These are phyloP conservation scores for Ficedula albicollis DNA, from an alignment of 2,797 vertebrate species.

Conservation along the genomic window DNA sequence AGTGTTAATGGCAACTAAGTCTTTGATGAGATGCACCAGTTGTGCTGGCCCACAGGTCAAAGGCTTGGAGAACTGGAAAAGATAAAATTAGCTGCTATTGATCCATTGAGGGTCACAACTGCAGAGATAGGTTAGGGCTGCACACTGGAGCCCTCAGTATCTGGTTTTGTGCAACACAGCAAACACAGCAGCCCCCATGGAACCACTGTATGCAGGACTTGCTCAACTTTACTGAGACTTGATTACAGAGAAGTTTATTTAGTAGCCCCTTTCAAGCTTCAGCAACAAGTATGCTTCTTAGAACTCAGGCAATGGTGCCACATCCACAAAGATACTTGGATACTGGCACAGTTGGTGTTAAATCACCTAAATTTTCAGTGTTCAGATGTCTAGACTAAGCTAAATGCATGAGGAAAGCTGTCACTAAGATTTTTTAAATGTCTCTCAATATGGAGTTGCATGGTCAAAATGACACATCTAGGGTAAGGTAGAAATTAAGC, in stretches of 20 bases:
- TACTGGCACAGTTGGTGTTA: background rate
- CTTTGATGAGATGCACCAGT: background rate
- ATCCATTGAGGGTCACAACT: background rate
- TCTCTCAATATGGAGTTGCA: background rate
- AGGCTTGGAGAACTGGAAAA: background rate
- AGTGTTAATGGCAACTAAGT: background rate
- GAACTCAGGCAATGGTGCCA: background rate
- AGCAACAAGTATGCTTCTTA: background rate
- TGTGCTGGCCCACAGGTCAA: background rate
- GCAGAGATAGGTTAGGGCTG: background rate
- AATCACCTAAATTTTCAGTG: background rate
- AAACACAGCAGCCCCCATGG: background rate
- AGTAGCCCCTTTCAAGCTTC: background rate
- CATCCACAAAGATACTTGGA: background rate
- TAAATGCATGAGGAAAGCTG: background rate
- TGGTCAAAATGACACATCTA: background rate
- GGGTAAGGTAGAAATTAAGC: background rate
- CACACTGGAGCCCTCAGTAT: background rate
- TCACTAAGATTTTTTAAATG: background rate
- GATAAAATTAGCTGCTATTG: constrained; percentile 22
- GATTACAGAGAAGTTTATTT: background rate
- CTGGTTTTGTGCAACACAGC: background rate
- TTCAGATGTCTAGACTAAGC: background rate
- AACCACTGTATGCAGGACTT: background rate
- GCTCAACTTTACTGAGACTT: background rate